Conservation (phyloP, 2,113 vertebrate species). For the Entelurus aequoreus region DNA sequence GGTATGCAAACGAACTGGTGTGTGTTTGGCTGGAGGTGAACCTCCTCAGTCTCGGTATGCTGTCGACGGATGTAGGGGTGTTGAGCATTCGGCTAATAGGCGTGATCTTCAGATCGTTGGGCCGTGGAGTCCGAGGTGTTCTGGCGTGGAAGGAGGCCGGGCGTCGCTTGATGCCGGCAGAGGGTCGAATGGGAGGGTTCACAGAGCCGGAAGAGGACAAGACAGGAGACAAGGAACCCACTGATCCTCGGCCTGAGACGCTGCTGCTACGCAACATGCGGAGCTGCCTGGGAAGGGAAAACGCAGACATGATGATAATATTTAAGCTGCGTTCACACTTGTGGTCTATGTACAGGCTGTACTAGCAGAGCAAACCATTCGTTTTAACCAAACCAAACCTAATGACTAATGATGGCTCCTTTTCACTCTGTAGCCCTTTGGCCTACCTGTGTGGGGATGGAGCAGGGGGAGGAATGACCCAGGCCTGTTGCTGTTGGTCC, state of each 20-base stretch:
- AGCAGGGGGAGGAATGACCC: conserved; percentile 87
- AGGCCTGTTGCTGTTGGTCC: conserved; percentile 83
- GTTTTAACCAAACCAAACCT: too few relatives aligned
- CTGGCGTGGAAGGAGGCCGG: conserved; percentile 82
- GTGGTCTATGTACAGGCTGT: too few relatives aligned
- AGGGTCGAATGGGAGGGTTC: conserved; percentile 76
- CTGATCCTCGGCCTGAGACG: conserved; percentile 72
- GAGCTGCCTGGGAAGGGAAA: conserved; percentile 73
- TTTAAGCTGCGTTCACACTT: too few relatives aligned
- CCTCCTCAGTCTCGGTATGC: conserved; percentile 85
- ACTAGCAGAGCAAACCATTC: too few relatives aligned
- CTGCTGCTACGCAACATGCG: conserved; percentile 79
- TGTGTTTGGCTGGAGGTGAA: conserved; percentile 89
- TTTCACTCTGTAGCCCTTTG: not conserved
- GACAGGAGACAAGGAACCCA: conserved; percentile 75
- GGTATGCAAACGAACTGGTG: conserved; percentile 83
- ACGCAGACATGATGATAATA: conserved; percentile 6
- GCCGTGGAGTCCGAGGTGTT: conserved; percentile 86
- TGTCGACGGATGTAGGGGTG: conserved; percentile 90
- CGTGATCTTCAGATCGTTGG: conserved; percentile 86
- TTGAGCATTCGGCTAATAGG: conserved; percentile 91
- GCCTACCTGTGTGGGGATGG: conserved; percentile 85
- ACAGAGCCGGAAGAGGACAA: conserved; percentile 77
- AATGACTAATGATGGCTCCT: too few relatives aligned
- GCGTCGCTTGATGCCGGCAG: conserved; percentile 80